A percentile compares a stretch with the other conserved stretches of the same genome.
These are phyloP conservation scores for Epinotia bilunana DNA, from an alignment of 2,888 invertebrate genomes.

Conservation along the genomic window DNA sequence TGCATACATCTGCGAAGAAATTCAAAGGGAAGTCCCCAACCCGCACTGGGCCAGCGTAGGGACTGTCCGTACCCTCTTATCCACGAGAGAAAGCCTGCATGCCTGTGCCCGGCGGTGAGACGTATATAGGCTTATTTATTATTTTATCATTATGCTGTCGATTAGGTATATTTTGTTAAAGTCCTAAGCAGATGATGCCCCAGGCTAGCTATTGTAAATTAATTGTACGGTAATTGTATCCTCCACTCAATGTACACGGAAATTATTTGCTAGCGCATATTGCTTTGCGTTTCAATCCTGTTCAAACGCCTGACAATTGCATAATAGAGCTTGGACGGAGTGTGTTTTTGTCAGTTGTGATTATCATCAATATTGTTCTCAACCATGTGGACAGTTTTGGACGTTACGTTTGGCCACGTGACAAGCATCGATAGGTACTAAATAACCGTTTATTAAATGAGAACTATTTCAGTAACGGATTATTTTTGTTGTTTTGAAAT, in stretches of 20 bases:
- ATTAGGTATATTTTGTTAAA: not conserved
- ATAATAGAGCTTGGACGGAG: constrained; percentile 22
- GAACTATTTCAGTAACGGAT: not conserved
- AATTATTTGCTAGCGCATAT: constrained; percentile 14
- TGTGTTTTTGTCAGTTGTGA: constrained; percentile 37
- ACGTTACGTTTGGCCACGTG: constrained; percentile 9
- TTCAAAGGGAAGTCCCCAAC: too few species aligned
- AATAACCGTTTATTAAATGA: not conserved
- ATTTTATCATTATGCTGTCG: not conserved
- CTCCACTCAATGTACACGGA: not conserved
- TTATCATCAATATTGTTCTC: constrained; percentile 25
- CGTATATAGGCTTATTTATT: too few species aligned
- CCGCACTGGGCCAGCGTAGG: too few species aligned
- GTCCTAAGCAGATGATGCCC: too few species aligned
- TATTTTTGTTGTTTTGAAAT: not conserved
- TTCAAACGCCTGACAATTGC: constrained; percentile 22
- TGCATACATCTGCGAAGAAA: too few species aligned
- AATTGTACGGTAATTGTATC: not conserved
- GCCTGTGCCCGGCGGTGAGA: too few species aligned
- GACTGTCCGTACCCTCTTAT: too few species aligned
- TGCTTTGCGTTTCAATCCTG: constrained; percentile 15
- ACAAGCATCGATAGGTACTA: not conserved
- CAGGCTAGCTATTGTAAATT: not conserved
- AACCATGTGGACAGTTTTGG: constrained; percentile 17
- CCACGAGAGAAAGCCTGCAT: too few species aligned